Conservation (phyloP, 2,797 vertebrate genomes). For the Salmo trutta region DNA sequence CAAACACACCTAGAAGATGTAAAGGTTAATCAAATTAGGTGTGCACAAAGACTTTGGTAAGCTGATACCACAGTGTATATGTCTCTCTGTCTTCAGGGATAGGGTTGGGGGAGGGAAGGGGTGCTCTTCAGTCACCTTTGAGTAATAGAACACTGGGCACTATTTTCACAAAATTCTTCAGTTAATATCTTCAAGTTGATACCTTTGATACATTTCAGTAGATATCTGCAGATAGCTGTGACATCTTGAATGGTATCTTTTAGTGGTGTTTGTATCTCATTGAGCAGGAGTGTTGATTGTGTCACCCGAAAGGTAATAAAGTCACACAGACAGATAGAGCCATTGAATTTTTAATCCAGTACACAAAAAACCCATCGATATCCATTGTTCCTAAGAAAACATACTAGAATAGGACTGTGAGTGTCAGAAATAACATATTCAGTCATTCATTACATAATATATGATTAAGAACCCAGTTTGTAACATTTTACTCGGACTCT, state of each 20-base stretch:
- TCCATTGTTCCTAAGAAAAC: no score
- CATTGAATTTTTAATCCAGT: neutral
- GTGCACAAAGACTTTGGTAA: slow-evolving; percentile 32
- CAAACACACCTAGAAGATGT: slow-evolving; percentile 15
- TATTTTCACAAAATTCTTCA: neutral
- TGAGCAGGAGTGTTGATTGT: neutral
- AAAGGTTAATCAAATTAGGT: neutral
- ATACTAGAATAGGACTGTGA: no score
- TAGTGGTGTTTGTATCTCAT: neutral
- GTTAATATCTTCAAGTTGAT: neutral
- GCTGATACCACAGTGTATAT: slow-evolving; percentile 33
- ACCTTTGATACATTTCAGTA: neutral
- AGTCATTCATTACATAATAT: no score
- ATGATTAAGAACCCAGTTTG: no score
- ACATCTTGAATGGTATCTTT: neutral
- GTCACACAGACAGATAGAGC: neutral
- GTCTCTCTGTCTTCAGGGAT: no score
- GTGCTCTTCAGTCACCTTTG: neutral
- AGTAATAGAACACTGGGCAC: neutral
- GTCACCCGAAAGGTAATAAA: neutral
- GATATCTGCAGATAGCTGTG: neutral
- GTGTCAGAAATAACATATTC: no score
- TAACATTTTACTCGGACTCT: no score
- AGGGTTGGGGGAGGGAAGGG: neutral
- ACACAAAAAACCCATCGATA: no score